A percentile compares a stretch with the other conserved stretches of the same genome.
Evolutionary conservation across 37 sponge, comb jelly and placozoan species (phyloP).

Genomic region (Halichondria panicea): DNA sequence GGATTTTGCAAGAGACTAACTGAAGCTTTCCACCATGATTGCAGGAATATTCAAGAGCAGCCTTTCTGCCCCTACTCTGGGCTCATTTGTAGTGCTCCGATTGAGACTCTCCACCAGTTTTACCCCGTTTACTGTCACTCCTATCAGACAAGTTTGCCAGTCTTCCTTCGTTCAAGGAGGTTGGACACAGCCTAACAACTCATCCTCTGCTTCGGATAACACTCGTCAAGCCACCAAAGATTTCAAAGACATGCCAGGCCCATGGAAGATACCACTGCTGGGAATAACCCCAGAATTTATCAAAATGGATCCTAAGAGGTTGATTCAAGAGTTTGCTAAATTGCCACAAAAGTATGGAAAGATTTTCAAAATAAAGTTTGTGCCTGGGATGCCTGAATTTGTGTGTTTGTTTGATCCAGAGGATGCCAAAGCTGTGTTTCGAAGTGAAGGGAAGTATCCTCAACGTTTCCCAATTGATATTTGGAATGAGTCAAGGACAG

Average conservation of each 20-base stretch:
- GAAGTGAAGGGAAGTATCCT: neutral
- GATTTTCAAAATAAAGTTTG: neutral
- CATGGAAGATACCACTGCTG: neutral
- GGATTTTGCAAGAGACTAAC: too few relatives aligned
- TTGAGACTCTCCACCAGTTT: too few relatives aligned
- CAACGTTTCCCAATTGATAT: neutral
- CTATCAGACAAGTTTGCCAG: too few relatives aligned
- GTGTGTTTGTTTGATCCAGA: constrained; percentile 1
- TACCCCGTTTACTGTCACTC: too few relatives aligned
- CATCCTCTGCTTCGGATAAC: neutral
- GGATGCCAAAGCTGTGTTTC: neutral
- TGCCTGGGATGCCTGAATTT: constrained; percentile 1
- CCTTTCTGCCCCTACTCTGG: too few relatives aligned
- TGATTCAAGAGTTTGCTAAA: neutral
- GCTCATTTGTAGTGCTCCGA: too few relatives aligned
- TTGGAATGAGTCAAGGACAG: neutral
- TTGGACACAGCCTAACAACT: neutral
- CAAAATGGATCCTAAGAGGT: too few relatives aligned
- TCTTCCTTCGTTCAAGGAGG: too few relatives aligned
- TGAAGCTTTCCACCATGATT: too few relatives aligned
- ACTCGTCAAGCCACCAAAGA: neutral
- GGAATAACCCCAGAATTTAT: too few relatives aligned
- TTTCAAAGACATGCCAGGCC: neutral
- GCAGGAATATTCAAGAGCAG: too few relatives aligned
- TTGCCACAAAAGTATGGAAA: neutral